These are phyloP conservation scores for Nomada fabriciana DNA, from an alignment of 2,888 invertebrate genomes.

Conservation along the genomic window DNA sequence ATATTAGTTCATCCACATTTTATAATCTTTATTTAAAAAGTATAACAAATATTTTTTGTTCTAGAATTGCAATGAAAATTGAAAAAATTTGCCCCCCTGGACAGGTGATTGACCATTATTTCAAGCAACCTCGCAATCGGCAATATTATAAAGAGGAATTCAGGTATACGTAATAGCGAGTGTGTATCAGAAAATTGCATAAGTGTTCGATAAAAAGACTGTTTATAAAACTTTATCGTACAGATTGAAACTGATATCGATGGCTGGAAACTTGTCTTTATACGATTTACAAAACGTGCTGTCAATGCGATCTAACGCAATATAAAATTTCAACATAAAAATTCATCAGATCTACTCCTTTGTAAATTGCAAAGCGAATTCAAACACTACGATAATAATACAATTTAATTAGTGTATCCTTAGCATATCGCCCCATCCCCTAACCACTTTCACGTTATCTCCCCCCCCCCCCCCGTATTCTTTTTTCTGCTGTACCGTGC, in stretches of 20 bases:
- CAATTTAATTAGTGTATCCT: neutral
- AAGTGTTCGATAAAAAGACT: slow-evolving; percentile 45
- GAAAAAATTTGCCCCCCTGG: neutral
- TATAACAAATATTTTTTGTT: neutral
- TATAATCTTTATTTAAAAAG: neutral
- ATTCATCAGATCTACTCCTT: neutral
- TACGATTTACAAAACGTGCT: slow-evolving; percentile 15
- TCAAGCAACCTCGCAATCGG: slow-evolving; percentile 17
- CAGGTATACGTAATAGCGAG: slow-evolving; percentile 31
- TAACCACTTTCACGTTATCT: neutral
- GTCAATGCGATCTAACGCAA: neutral
- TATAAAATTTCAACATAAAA: neutral
- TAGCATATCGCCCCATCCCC: neutral
- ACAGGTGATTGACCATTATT: slow-evolving; percentile 14
- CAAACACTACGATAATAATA: neutral
- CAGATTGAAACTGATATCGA: slow-evolving; percentile 60
- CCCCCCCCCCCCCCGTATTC: neutral
- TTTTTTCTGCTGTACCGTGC: slow-evolving; percentile 7
- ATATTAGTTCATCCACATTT: slow-evolving; percentile 1
- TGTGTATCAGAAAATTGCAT: slow-evolving; percentile 51
- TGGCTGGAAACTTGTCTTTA: slow-evolving; percentile 13
- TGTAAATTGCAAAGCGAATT: neutral
- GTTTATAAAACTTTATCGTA: slow-evolving; percentile 54
- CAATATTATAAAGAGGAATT: slow-evolving; percentile 17
- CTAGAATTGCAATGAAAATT: neutral